Conservation (phyloP, 1,140 invertebrate genomes). For the Drosophila sproati region DNA sequence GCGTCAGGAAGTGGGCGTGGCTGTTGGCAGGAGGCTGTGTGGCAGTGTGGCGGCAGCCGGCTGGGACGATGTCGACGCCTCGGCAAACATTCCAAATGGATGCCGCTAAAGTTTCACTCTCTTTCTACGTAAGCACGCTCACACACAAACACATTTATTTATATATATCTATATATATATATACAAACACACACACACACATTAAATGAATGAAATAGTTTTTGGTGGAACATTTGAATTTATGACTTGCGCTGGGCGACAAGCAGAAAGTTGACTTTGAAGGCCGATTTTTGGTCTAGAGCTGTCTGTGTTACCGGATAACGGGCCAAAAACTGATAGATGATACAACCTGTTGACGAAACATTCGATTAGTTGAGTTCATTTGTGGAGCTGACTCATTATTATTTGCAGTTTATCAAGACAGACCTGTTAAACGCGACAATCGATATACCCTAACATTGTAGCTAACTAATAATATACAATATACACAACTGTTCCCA, state of each 20-base stretch:
- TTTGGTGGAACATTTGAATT: constrained; percentile 65
- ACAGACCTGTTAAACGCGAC: background rate
- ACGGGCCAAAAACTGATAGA: constrained; percentile 55
- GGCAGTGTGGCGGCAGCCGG: background rate
- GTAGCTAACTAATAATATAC: no score
- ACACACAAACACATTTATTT: background rate
- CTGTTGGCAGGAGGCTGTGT: no score
- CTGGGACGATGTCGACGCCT: constrained; percentile 39
- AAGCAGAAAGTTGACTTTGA: constrained; percentile 39
- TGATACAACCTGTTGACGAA: constrained; percentile 64
- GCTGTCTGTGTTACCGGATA: constrained; percentile 26
- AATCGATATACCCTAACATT: constrained; percentile 24
- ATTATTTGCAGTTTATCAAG: constrained; percentile 18
- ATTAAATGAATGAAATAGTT: constrained; percentile 70
- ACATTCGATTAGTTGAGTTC: constrained; percentile 27
- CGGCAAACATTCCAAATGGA: constrained; percentile 60
- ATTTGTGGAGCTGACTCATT: constrained; percentile 56
- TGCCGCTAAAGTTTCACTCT: constrained; percentile 32
- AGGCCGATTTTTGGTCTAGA: constrained; percentile 28
- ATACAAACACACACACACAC: constrained; percentile 2
- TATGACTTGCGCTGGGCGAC: constrained; percentile 52
- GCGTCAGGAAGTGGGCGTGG: constrained; percentile 4
- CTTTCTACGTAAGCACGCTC: background rate
- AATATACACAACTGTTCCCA: no score
- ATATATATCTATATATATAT: background rate